Conservation (phyloP, 2,888 invertebrate genomes). For the Anaspis maculata region DNA sequence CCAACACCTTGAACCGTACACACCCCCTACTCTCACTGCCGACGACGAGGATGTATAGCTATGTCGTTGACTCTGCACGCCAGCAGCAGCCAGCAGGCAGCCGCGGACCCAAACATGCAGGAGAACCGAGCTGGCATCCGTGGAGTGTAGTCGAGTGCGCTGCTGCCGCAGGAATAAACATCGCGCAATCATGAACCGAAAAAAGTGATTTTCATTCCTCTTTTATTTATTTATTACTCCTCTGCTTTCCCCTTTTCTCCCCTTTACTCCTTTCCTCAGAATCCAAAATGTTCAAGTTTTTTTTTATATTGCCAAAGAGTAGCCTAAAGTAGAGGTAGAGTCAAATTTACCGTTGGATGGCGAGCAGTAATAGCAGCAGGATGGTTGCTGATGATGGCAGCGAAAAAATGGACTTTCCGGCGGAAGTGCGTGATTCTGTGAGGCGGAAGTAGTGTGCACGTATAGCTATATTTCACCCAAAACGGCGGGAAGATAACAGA, state of each 20-base stretch:
- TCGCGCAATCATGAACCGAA: background rate
- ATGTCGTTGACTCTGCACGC: constrained; percentile 23
- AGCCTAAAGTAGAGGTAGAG: no score
- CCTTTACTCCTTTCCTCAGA: no score
- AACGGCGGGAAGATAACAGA: no score
- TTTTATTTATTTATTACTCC: background rate
- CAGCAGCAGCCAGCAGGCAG: constrained; percentile 15
- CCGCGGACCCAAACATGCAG: constrained; percentile 16
- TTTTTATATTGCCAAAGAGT: no score
- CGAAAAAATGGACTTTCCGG: no score
- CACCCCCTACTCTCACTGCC: constrained; percentile 18
- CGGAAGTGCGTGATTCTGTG: constrained; percentile 5
- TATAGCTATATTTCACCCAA: background rate
- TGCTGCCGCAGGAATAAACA: background rate
- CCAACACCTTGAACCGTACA: constrained; percentile 16
- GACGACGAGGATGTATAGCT: constrained; percentile 13
- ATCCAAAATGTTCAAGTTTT: no score
- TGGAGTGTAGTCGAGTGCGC: constrained; percentile 7
- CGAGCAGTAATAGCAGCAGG: no score
- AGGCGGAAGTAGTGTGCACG: no score
- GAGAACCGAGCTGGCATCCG: constrained; percentile 15
- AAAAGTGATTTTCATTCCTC: background rate
- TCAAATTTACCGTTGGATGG: no score
- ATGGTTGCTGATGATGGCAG: no score
- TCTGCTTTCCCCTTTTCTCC: no score